A percentile compares a stretch with the other conserved stretches of the same genome.
phyloP scores from a whole-genome alignment of 2,113 vertebrate species.

The Cavia porcellus region DNA sequence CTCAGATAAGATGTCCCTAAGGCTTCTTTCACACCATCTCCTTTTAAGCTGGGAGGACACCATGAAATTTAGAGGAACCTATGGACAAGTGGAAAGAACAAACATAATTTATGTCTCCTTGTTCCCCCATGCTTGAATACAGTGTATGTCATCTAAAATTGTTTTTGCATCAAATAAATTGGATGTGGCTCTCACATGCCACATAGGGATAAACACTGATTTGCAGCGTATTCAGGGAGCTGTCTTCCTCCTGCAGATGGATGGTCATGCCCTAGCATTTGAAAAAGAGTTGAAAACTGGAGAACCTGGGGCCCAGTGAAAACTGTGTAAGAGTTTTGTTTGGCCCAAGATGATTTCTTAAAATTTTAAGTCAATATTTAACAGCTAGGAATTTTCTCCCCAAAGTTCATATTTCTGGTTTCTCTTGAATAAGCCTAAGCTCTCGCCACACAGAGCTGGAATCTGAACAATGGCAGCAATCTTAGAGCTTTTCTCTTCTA shows the following conservation, averaged over 20 bases:
- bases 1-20: background rate
- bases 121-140: background rate
- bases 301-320: background rate
- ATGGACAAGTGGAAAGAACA: background rate
- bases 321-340: background rate
- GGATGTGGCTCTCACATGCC: background rate
- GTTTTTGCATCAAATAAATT: background rate
- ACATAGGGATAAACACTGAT: background rate
- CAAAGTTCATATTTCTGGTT: slow-evolving; percentile 63
- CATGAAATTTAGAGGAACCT: background rate
- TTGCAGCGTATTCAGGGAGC: background rate
- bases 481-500: background rate
- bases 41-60: background rate
- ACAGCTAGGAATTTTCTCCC: slow-evolving; percentile 57
- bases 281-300: background rate
- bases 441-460: background rate
- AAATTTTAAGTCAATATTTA: slow-evolving; percentile 56
- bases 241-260: accelerated
- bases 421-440: slow-evolving; percentile 40
- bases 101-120: background rate
- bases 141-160: background rate
- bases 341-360: background rate
- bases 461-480: background rate
- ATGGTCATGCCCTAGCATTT: background rate
- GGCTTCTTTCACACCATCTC: background rate